Conservation (phyloP, 2,797 vertebrate species). For the Poeciliopsis paucimaculata region DNA sequence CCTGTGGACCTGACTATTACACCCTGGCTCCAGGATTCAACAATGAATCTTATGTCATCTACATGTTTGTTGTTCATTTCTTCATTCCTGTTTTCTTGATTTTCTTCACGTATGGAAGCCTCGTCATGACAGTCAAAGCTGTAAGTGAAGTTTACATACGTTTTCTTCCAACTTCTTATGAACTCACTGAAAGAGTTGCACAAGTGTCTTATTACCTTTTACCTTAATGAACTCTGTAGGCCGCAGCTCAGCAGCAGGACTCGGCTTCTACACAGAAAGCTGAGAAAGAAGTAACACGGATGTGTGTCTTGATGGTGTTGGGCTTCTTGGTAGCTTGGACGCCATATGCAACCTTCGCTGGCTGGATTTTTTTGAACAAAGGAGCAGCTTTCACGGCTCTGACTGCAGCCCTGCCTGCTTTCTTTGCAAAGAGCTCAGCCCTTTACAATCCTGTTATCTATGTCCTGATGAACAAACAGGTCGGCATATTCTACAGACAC, state of each 20-base stretch:
- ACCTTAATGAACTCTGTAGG: slow-evolving; percentile 61
- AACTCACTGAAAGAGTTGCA: neutral
- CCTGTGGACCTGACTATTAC: slow-evolving; percentile 86
- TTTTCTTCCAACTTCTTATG: neutral
- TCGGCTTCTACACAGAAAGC: slow-evolving; percentile 87
- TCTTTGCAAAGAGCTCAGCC: slow-evolving; percentile 88
- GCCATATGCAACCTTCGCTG: slow-evolving; percentile 85
- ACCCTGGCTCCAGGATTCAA: slow-evolving; percentile 83
- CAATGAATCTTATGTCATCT: slow-evolving; percentile 85
- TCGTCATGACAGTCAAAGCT: slow-evolving; percentile 85
- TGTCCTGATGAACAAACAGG: slow-evolving; percentile 82
- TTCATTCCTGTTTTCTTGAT: slow-evolving; percentile 74
- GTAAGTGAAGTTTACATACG: slow-evolving; percentile 57
- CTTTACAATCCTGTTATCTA: slow-evolving; percentile 83
- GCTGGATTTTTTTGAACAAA: slow-evolving; percentile 86
- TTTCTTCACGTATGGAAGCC: slow-evolving; percentile 85
- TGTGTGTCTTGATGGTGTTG: slow-evolving; percentile 86
- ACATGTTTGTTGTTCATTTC: slow-evolving; percentile 84
- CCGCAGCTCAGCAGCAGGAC: slow-evolving; percentile 87
- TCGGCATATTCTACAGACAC: rapidly evolving
- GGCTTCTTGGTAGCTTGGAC: slow-evolving; percentile 86
- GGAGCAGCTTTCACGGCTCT: slow-evolving; percentile 79
- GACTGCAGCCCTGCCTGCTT: slow-evolving; percentile 77
- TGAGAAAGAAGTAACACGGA: slow-evolving; percentile 86
- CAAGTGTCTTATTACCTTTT: neutral